Conservation (phyloP, 2,113 vertebrate species). For the Mormoops blainvillei region DNA sequence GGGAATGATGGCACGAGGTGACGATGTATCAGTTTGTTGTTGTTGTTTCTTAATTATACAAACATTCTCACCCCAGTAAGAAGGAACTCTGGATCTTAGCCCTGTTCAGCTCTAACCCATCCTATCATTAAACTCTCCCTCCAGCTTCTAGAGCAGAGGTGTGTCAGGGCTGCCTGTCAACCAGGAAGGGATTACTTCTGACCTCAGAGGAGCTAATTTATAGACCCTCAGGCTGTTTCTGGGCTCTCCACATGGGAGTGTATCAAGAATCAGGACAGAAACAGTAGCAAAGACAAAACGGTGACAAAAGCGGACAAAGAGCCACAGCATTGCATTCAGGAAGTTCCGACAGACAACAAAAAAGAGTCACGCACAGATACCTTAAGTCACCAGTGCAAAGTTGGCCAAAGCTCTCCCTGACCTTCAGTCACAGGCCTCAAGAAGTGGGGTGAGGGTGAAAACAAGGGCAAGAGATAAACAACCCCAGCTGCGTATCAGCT, state of each 20-base stretch:
- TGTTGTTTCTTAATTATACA: neutral
- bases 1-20: neutral
- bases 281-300: neutral
- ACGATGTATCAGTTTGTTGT: neutral
- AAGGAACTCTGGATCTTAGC: neutral
- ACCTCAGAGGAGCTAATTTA: neutral
- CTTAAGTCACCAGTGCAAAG: neutral
- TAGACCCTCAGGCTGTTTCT: neutral
- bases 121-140: neutral
- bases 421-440: neutral
- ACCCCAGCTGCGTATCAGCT: neutral
- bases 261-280: neutral
- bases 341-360: neutral
- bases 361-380: neutral
- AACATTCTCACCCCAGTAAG: neutral
- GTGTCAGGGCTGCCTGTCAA: rapidly evolving
- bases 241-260: neutral
- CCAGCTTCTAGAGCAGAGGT: neutral
- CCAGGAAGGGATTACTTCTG: neutral
- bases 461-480: neutral
- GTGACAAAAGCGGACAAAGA: neutral
- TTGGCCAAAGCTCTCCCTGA: neutral
- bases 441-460: neutral
- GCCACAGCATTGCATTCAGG: neutral
- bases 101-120: neutral